A percentile compares a stretch with the other conserved stretches of the same genome.
These are phyloP conservation scores for Proctacanthus coquilletti DNA, from an alignment of 1,140 invertebrate genomes.

Conservation along the genomic window DNA sequence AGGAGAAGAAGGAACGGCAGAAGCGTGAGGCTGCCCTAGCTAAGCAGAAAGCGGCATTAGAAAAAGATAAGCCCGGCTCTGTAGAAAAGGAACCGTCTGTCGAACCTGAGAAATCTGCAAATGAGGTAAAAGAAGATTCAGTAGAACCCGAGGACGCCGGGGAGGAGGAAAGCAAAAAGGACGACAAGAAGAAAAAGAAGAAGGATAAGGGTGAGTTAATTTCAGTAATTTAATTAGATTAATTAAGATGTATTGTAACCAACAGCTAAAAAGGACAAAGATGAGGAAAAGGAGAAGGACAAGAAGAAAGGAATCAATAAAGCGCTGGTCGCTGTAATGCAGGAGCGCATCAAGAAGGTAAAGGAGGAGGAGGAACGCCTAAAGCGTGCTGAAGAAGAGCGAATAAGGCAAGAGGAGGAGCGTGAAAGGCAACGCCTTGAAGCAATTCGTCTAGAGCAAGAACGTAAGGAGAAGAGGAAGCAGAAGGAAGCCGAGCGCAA, in stretches of 20 bases:
- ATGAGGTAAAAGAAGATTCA: slow-evolving; percentile 15
- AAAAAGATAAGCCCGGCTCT: not conserved
- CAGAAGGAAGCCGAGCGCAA: slow-evolving; percentile 89
- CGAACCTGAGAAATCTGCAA: slow-evolving; percentile 24
- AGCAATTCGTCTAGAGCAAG: slow-evolving; percentile 64
- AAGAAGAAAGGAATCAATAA: slow-evolving; percentile 56
- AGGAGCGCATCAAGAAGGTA: slow-evolving; percentile 72
- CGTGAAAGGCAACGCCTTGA: slow-evolving; percentile 55
- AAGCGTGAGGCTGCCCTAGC: slow-evolving; percentile 44
- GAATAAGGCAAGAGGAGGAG: slow-evolving; percentile 54
- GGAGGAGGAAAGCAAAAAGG: slow-evolving; percentile 21
- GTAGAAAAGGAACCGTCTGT: slow-evolving; percentile 39
- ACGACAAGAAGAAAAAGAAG: slow-evolving; percentile 38
- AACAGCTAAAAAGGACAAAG: slow-evolving; percentile 32
- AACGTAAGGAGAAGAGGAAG: slow-evolving; percentile 80
- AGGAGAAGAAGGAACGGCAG: slow-evolving; percentile 73
- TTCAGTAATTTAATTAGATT: not conserved
- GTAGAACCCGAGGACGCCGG: slow-evolving; percentile 22
- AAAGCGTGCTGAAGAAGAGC: slow-evolving; percentile 66
- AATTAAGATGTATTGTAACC: not conserved
- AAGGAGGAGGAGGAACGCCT: slow-evolving; percentile 78
- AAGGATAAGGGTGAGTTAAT: slow-evolving; percentile 34
- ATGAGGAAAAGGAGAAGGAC: slow-evolving; percentile 34
- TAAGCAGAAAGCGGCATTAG: slow-evolving; percentile 12
- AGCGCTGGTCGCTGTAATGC: slow-evolving; percentile 66